Evolutionary conservation across 2,797 vertebrate species (phyloP), one percentile per base, ranked within the genome.

Genomic region (Periparus ater): DNA sequence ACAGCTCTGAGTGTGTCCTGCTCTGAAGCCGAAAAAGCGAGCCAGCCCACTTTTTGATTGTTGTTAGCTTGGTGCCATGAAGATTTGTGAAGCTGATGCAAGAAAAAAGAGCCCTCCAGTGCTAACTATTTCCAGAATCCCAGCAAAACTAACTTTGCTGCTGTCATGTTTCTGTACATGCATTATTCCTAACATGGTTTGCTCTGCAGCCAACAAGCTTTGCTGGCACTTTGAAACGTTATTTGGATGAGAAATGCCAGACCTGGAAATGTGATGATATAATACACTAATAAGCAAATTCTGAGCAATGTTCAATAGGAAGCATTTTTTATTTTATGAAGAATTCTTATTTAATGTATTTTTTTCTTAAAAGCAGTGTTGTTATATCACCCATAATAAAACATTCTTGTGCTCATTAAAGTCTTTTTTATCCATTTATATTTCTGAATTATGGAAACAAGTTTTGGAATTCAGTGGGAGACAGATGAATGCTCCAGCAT

Each of bases 401-500:
- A 77, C n/a, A 91, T 74, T 88, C 50, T 61, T 88, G 47, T 3
- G 2, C 44, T 91, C 6, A 7, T 91, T 96, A 92, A 93, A 68
- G 50, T 90, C 15, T 61, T 74, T 83, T 53, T 83, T 75, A 85
- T 71, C 79, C 67, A 60, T 92, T 96, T 95, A 71, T 93, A 53
- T 92, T 96, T 88, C 88, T 90, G 86, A 92, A 91, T 89, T 71
- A 81, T 76, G 53, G 85, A 92, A 96, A 90, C 47, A 73, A 73
- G 9, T 89, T 94, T 75, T 65, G 80, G 27, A 86, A 45, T 79
- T 72, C 57, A 88, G 62, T 67, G 76, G 21, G 63, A 97, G 38
- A 77, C 32, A 82, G 76, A 75, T 45, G 68, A 96, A 91, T 3
- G 20, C 38, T 86, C 38, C 50, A 86, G 29, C 38, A 32, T 77